Base-by-base conservation (phyloP, 2,797 vertebrate species). In the Lates japonicus region DNA sequence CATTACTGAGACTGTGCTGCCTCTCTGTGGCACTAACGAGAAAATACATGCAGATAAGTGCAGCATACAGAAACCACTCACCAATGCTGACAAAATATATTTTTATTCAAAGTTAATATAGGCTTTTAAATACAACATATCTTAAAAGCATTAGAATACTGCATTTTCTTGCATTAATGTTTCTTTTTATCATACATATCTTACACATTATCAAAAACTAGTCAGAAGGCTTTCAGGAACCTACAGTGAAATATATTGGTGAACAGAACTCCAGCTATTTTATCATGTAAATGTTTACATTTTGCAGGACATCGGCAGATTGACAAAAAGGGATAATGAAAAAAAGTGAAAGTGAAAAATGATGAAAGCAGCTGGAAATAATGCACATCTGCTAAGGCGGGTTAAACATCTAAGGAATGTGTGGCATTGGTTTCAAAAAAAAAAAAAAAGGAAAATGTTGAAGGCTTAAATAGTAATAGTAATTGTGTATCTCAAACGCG, bases 21-120 rank as follows among this genome's bases (percentile, higher is more conserved):
- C 95, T 73, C 93, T 79, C 49, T 82, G 93, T 95, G 96, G 93
- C 65, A 12, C 20, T 20, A 20, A 9, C 48, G 57, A 59, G 83
- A 44, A 85, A 87, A 67, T 69, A 71, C 92, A 90, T 3, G n/a
- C 33, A 77, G n/a, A 52, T 2, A 60, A 29, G 13, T 4, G 20
- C 22, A 58, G 58, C 48, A 68, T 0, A 57, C 35, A 20, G 4
- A 88, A 55, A 81, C 51, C 48, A 71, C 71, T 61, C 51, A 22
- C 4, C 19, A 22, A 3, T 68, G 70, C 16, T 86, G 87, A 86
- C 84, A 92, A 93, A 92, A 95, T 94, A 82, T 77, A 91, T 78
- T 81, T 94, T 95, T 93, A 93, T 95, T 95, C 58, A 88, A 93
- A 92, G 75, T 86, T 71, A 83, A 90, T 82, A 87, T 90, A 87